Evolutionary conservation across 2,888 invertebrate species (phyloP).

Genomic region (Quadroppia sp.): DNA sequence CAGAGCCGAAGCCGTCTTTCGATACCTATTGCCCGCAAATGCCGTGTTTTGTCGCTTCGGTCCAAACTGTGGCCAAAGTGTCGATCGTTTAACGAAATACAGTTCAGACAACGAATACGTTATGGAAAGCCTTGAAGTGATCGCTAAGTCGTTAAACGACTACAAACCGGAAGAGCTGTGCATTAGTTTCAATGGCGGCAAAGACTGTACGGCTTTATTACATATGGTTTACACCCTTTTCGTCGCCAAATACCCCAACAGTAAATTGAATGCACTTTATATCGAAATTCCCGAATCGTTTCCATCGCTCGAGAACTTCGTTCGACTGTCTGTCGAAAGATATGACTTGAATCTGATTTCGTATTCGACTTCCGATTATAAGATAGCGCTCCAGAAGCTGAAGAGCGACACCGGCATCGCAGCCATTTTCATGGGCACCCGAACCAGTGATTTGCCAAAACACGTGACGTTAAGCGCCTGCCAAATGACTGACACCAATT

Average conservation of each 20-base stretch:
- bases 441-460: slow-evolving; percentile 76
- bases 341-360: slow-evolving; percentile 70
- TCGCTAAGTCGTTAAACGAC: neutral
- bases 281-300: slow-evolving; percentile 76
- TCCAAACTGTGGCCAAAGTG: neutral
- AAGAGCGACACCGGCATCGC: slow-evolving; percentile 58
- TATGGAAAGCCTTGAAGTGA: neutral
- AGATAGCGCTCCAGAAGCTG: slow-evolving; percentile 64
- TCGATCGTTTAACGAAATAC: neutral
- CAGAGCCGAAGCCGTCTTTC: neutral
- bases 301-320: slow-evolving; percentile 75
- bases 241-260: slow-evolving; percentile 48
- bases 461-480: slow-evolving; percentile 59
- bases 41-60: neutral
- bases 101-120: slow-evolving; percentile 2
- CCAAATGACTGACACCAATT: slow-evolving; percentile 69
- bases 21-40: slow-evolving; percentile 4
- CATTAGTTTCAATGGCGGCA: slow-evolving; percentile 95
- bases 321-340: slow-evolving; percentile 63
- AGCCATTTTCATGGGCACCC: slow-evolving; percentile 86
- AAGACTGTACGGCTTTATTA: slow-evolving; percentile 91
- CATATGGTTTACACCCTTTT: slow-evolving; percentile 63
- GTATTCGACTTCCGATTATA: slow-evolving; percentile 64
- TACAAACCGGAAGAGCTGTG: slow-evolving; percentile 65
- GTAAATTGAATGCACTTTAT: slow-evolving; percentile 66